These are phyloP conservation scores for Agelaius phoeniceus DNA, from an alignment of 2,113 vertebrate genomes.

Conservation along the genomic window DNA sequence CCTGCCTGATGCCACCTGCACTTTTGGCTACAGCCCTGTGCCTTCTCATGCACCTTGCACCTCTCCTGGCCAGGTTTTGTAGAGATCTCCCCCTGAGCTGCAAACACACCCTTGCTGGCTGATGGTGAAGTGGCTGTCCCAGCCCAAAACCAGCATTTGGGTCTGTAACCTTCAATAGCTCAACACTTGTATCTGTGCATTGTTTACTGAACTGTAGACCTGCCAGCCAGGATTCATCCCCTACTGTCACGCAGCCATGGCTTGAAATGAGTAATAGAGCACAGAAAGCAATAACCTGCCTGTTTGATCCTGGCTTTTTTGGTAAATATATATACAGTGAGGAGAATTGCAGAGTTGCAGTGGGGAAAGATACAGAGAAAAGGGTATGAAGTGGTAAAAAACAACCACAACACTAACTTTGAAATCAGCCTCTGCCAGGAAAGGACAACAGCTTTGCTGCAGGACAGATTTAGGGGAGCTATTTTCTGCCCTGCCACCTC, in stretches of 20 bases:
- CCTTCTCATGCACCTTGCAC: background rate
- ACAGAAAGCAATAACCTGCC: background rate
- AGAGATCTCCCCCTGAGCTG: background rate
- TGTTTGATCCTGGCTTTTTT: background rate
- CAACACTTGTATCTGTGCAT: background rate
- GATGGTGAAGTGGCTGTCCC: background rate
- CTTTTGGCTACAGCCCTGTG: background rate
- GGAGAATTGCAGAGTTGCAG: background rate
- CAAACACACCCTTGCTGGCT: background rate
- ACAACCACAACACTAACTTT: background rate
- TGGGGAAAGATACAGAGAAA: background rate
- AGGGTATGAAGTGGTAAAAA: background rate
- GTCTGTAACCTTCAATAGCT: background rate
- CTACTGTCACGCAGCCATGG: background rate
- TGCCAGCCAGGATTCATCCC: background rate
- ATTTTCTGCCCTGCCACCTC: constrained; percentile 57
- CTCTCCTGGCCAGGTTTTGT: background rate
- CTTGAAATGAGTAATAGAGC: background rate
- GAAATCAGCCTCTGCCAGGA: background rate
- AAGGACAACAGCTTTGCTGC: constrained; percentile 17
- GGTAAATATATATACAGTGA: background rate
- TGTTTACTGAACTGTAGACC: background rate
- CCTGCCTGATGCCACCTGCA: background rate
- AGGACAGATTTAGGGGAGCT: constrained; percentile 23
- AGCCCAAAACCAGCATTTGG: background rate